Evolutionary conservation across 2,888 invertebrate species (phyloP), one percentile per base, ranked within the genome.

Genomic region (Trichogramma dendrolimi): DNA sequence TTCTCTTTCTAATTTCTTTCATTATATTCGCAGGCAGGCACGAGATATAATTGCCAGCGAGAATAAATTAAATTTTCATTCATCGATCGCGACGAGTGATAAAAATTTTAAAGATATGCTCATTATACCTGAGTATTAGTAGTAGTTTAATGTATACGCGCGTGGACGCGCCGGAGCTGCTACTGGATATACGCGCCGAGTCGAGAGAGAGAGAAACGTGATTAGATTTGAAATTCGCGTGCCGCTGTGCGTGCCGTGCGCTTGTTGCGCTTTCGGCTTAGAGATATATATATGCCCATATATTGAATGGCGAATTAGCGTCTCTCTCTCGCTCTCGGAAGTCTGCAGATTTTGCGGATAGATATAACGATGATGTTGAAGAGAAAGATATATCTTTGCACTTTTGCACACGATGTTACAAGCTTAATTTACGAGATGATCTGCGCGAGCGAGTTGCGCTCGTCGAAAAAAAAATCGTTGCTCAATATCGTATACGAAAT

Each of bases 71-170:
- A 62, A 10, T 57, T 57, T 57, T 62, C 59, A 49, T 38, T 10
- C 49, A 41, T 54, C 46, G 50, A 54, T 57, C 60, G 14, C 10
- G 49, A 10, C 54, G 38, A 39, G 42, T 40, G 59, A 62, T 48
- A 59, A 63, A 53, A 54, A 43, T 55, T 42, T 56, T 59, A 63
- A 50, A 57, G 58, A 63, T 60, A 55, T 60, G 38, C 60, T 58
- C 63, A 60, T 60, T 63, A 63, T 57, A 14, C 14, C 14, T 14
- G 14, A 14, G 14, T 14, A 14, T 14, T 14, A 14, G 14, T 14
- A 14, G 14, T 14, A 14, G 1, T 1, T 1, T 14, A 14, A 14
- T 14, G 14, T 14, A 14, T 14, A 14, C 14, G 14, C 14, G 14
- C 14, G 14, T 14, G 14, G 14, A 14, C 14, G 14, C 14, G 14